Percentiles rank a stretch among this genome's conserved stretches.
Evolutionary conservation across 2,797 vertebrate genomes (phyloP).

Genomic region (Helicolenus hilgendorfi): DNA sequence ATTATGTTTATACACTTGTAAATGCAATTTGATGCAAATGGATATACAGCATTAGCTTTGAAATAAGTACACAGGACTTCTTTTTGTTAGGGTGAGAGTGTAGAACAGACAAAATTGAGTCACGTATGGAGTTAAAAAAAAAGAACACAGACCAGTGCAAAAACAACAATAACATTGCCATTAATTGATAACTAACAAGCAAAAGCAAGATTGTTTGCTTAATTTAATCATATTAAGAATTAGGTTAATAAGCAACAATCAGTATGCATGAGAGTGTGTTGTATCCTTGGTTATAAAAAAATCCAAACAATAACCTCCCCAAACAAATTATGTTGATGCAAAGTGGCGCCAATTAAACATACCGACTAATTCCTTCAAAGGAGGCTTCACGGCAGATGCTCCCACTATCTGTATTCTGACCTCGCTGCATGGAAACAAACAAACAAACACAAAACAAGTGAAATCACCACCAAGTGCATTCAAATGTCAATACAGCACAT

Average conservation of each 20-base stretch:
- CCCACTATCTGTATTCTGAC: constrained; percentile 95
- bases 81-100: background rate
- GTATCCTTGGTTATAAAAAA: constrained; percentile 32
- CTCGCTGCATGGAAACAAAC: constrained; percentile 85
- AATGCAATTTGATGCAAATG: background rate
- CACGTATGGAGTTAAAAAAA: constrained; percentile 1
- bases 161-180: constrained; percentile 18
- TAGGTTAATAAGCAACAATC: constrained; percentile 47
- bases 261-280: constrained; percentile 29
- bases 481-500: background rate
- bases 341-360: constrained; percentile 81
- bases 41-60: background rate
- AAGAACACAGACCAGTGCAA: constrained; percentile 15
- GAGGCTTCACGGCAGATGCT: constrained; percentile 93
- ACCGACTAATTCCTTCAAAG: constrained; percentile 96
- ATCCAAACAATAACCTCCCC: background rate
- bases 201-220: constrained; percentile 28
- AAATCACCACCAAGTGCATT: constrained; percentile 2
- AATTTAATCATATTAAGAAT: constrained; percentile 36
- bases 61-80: background rate
- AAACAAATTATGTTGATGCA: constrained; percentile 64
- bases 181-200: constrained; percentile 40
- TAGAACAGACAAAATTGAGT: constrained; percentile 4
- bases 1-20: background rate
- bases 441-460: background rate